A percentile compares a stretch with the other conserved stretches of the same genome.
These are phyloP conservation scores for Xestia c-nigrum DNA, from an alignment of 2,888 invertebrate species.

Conservation along the genomic window DNA sequence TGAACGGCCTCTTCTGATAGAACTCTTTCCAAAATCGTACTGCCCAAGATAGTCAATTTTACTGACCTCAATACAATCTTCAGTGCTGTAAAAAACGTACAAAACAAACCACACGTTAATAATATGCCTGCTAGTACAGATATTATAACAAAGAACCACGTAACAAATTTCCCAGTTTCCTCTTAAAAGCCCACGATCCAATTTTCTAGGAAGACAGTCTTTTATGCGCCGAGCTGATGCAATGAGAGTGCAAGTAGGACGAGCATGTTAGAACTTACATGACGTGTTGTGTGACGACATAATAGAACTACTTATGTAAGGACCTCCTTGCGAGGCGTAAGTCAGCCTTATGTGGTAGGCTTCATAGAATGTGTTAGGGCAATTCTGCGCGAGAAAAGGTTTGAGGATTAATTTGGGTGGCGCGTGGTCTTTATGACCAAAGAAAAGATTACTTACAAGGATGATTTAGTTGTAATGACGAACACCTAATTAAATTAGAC, in stretches of 20 bases:
- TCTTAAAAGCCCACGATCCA: slow-evolving; percentile 23
- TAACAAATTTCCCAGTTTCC: slow-evolving; percentile 20
- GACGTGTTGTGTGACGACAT: slow-evolving; percentile 39
- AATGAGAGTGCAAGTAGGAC: slow-evolving; percentile 46
- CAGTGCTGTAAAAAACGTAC: not conserved
- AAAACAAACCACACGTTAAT: not conserved
- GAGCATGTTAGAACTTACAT: slow-evolving; percentile 6
- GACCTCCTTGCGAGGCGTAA: not conserved
- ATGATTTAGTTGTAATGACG: not conserved
- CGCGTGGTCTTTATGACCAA: not conserved
- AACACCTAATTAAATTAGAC: not conserved
- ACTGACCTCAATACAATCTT: not conserved
- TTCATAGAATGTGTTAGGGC: not conserved
- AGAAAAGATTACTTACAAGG: not conserved
- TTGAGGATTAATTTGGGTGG: not conserved
- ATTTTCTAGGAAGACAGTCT: slow-evolving; percentile 37
- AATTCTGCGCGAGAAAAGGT: not conserved
- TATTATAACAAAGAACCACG: not conserved
- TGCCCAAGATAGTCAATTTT: not conserved
- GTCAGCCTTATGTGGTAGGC: not conserved
- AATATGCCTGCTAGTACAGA: not conserved
- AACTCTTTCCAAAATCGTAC: not conserved
- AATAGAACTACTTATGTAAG: slow-evolving; percentile 20
- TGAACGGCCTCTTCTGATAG: not conserved
- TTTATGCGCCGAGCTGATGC: slow-evolving; percentile 39